Conservation (phyloP, 2,113 vertebrate genomes). For the Gavialis gangeticus region DNA sequence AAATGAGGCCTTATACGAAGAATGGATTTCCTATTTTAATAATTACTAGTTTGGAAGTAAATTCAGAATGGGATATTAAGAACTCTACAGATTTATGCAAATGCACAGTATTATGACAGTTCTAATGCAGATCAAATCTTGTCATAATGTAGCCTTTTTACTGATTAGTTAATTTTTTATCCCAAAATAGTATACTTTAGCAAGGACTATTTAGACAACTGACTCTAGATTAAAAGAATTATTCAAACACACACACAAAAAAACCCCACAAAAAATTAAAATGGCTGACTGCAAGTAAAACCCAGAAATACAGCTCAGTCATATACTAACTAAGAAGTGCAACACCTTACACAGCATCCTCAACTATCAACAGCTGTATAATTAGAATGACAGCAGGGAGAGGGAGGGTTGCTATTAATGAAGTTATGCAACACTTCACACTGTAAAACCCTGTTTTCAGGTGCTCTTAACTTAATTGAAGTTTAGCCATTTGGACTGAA, state of each 20-base stretch:
- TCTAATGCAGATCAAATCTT: too few species aligned
- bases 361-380: too few species aligned
- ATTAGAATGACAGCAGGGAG: too few species aligned
- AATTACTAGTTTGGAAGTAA: not conserved
- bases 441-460: too few species aligned
- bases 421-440: too few species aligned
- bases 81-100: not conserved
- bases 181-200: too few species aligned
- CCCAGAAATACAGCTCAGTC: not conserved
- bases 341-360: not conserved
- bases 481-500: too few species aligned
- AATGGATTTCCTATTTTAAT: not conserved
- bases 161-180: not conserved
- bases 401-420: too few species aligned
- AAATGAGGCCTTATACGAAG: not conserved
- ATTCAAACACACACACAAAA: not conserved
- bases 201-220: not conserved
- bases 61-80: not conserved
- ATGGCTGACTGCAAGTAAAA: rapidly evolving
- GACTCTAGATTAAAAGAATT: not conserved
- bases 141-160: not conserved
- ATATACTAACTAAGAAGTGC: not conserved
- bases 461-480: too few species aligned
- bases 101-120: not conserved
- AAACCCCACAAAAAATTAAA: not conserved